These are phyloP conservation scores for Lobophora halterata DNA, from an alignment of 2,888 invertebrate species.

Conservation along the genomic window DNA sequence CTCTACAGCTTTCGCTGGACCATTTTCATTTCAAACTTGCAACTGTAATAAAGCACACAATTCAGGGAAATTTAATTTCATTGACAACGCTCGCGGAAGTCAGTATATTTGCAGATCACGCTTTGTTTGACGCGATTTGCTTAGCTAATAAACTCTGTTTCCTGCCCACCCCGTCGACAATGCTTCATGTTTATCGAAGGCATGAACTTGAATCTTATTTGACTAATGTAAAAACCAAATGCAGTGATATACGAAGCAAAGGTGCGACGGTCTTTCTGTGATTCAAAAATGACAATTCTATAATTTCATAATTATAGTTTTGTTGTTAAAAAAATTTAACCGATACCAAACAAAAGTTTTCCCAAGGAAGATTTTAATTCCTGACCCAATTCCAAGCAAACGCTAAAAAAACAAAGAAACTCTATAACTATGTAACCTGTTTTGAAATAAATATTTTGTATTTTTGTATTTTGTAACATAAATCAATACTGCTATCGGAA, in stretches of 20 bases:
- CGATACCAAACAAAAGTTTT: no score
- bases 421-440: no score
- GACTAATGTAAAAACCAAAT: constrained; percentile 11
- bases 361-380: no score
- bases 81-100: constrained; percentile 52
- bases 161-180: constrained; percentile 39
- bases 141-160: constrained; percentile 57
- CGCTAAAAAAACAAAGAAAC: no score
- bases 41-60: constrained; percentile 20
- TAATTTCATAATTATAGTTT: no score
- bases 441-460: no score
- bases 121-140: constrained; percentile 59
- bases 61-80: constrained; percentile 30
- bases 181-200: constrained; percentile 16
- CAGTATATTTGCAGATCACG: constrained; percentile 48
- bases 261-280: no score
- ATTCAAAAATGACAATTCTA: no score
- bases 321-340: no score
- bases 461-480: no score
- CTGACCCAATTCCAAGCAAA: no score
- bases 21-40: constrained; percentile 17
- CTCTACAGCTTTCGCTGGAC: constrained; percentile 16
- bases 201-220: constrained; percentile 15
- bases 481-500: constrained; percentile 14
- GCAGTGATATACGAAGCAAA: no score